These are phyloP conservation scores for Scalopus aquaticus DNA, from an alignment of 2,113 vertebrate genomes.

Conservation along the genomic window DNA sequence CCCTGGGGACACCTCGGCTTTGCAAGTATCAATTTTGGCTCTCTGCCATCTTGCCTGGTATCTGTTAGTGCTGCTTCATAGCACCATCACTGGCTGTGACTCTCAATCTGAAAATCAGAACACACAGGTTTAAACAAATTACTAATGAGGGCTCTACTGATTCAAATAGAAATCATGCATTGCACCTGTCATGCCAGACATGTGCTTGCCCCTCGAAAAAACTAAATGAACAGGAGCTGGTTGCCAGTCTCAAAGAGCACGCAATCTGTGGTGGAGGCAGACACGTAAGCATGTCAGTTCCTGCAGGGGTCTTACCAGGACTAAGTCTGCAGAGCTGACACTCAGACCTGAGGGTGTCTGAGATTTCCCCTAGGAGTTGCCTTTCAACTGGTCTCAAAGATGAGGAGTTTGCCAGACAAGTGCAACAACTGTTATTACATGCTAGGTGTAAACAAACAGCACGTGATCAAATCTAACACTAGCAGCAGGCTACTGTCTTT, in stretches of 20 bases:
- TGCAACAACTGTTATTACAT: background rate
- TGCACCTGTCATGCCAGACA: background rate
- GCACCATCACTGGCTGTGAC: background rate
- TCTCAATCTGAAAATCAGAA: background rate
- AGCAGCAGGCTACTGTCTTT: background rate
- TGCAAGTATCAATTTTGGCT: too few species aligned
- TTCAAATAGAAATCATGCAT: background rate
- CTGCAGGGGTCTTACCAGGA: background rate
- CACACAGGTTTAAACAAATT: background rate
- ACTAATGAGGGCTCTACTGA: background rate
- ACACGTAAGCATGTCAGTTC: background rate
- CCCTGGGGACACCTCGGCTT: too few species aligned
- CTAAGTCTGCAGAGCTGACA: rapidly evolving
- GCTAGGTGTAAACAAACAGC: background rate
- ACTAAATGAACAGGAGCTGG: background rate
- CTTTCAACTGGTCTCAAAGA: background rate
- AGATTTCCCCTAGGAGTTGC: background rate
- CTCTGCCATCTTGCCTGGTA: too few species aligned
- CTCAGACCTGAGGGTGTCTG: background rate
- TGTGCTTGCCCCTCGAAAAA: background rate
- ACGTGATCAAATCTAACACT: background rate
- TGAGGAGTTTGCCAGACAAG: background rate
- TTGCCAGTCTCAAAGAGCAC: background rate
- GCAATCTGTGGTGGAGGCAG: background rate
- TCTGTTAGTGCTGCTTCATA: background rate